phyloP scores from a whole-genome alignment of 2,113 vertebrate species.

The Aegotheles bennettii region DNA sequence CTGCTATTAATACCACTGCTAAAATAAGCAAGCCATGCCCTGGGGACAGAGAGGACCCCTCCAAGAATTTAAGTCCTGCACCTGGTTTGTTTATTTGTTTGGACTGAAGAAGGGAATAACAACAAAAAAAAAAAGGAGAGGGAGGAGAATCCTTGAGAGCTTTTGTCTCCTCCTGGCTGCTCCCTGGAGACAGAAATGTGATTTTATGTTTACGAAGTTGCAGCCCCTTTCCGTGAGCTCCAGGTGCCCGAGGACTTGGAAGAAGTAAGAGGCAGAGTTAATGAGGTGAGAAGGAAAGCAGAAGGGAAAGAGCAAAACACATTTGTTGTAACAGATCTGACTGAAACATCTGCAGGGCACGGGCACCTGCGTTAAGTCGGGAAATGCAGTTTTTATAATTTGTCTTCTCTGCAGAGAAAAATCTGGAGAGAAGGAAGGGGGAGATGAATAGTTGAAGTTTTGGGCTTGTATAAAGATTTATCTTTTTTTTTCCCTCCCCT shows the following conservation, averaged over 20 bases:
- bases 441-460: not conserved
- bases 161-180: not conserved
- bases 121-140: not conserved
- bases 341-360: slow-evolving; percentile 30
- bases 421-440: not conserved
- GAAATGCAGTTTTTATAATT: not conserved
- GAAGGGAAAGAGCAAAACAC: slow-evolving; percentile 41
- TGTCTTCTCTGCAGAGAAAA: not conserved
- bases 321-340: slow-evolving; percentile 33
- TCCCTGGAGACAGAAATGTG: not conserved
- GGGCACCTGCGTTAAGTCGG: not conserved
- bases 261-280: slow-evolving; percentile 67
- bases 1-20: not conserved
- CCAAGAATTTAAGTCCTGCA: not conserved
- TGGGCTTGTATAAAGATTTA: not conserved
- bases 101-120: not conserved
- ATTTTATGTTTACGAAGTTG: slow-evolving; percentile 7
- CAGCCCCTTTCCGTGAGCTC: not conserved
- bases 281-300: slow-evolving; percentile 71
- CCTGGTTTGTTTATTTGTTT: slow-evolving; percentile 50
- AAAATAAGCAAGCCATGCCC: slow-evolving; percentile 11
- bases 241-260: slow-evolving; percentile 65
- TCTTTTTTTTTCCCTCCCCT: not conserved
- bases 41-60: not conserved
- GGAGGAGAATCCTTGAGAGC: not conserved